Evolutionary conservation across 23 tunicate genomes (phyloP).

Genomic region (Corella eumyota): DNA sequence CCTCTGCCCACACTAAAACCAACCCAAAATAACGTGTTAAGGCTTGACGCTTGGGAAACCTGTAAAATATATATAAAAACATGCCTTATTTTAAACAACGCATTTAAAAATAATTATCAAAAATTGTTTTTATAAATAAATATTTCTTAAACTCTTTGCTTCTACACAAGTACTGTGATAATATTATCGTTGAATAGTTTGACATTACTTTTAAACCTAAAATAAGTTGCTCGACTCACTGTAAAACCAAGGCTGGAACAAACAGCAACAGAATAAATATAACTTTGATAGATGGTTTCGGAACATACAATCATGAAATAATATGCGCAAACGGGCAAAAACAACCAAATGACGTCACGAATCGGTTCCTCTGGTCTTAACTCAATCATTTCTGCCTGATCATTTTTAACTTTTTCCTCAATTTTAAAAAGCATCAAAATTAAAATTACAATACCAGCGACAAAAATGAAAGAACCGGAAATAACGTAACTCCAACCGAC

Average conservation of each 20-base stretch:
- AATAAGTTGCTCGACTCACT: conserved; percentile 22
- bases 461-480: conserved; percentile 44
- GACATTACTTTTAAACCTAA: no score
- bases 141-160: background rate
- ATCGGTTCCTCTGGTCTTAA: conserved; percentile 47
- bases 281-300: conserved; percentile 61
- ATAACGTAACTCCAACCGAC: conserved; percentile 89
- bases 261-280: conserved; percentile 62
- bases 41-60: conserved; percentile 58
- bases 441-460: conserved; percentile 31
- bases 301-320: conserved; percentile 38
- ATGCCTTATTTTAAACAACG: background rate
- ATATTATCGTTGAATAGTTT: no score
- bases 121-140: no score
- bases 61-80: background rate
- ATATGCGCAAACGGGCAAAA: conserved; percentile 27
- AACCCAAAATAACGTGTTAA: conserved; percentile 87
- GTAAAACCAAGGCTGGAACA: conserved; percentile 60
- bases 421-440: conserved; percentile 27
- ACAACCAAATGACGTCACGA: conserved; percentile 42
- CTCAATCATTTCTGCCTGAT: conserved; percentile 26
- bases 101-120: background rate
- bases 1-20: conserved; percentile 92
- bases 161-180: background rate
- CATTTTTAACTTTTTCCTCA: conserved; percentile 26